These are phyloP conservation scores for Pomacea canaliculata DNA, from an alignment of 2,888 invertebrate species.

Conservation along the genomic window DNA sequence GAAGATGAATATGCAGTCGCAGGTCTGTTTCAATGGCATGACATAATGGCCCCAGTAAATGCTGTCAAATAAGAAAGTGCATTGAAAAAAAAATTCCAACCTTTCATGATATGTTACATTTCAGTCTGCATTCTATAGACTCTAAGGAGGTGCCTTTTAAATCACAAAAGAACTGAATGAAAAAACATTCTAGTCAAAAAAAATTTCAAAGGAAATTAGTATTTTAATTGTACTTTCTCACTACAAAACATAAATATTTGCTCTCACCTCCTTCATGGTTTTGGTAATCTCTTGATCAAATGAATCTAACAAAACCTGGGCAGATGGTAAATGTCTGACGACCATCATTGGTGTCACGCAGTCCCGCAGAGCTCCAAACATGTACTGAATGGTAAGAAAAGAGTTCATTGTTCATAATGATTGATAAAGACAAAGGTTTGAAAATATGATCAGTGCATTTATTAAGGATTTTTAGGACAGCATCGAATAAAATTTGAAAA, in stretches of 20 bases:
- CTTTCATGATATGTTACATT: background rate
- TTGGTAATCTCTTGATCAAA: slow-evolving; percentile 64
- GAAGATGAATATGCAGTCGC: slow-evolving; percentile 90
- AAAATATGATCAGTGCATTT: no score
- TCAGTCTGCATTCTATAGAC: background rate
- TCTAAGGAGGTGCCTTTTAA: no score
- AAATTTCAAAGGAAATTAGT: no score
- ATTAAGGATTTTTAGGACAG: no score
- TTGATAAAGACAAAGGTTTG: no score
- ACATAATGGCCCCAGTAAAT: slow-evolving; percentile 77
- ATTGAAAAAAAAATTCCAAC: background rate
- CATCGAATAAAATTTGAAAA: no score
- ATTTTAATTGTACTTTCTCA: no score
- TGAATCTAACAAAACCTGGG: slow-evolving; percentile 57
- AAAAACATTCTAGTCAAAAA: no score
- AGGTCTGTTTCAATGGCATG: slow-evolving; percentile 92
- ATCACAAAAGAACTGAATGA: no score
- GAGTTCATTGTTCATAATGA: no score
- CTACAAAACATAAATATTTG: no score
- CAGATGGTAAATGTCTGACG: slow-evolving; percentile 63
- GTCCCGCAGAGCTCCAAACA: slow-evolving; percentile 72
- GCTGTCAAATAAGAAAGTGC: slow-evolving; percentile 44
- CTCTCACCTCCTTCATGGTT: no score
- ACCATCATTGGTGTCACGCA: slow-evolving; percentile 66
- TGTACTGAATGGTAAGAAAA: slow-evolving; percentile 69